Conservation (phyloP, 2,113 vertebrate genomes). For the Odocoileus virginianus region DNA sequence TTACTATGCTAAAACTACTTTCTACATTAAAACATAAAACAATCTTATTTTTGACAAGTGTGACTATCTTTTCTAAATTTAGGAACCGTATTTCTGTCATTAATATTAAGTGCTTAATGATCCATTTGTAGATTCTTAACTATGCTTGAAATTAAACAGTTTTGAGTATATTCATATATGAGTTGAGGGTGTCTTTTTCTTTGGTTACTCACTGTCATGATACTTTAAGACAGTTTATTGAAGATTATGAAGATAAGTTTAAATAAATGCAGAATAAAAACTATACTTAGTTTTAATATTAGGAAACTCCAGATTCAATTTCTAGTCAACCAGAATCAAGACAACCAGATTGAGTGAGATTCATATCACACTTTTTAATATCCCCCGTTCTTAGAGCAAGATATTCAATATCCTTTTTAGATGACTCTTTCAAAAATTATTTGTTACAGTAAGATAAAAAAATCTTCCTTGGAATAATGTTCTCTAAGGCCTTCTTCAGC, state of each 20-base stretch:
- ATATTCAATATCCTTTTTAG: conserved; percentile 36
- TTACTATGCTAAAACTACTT: background rate
- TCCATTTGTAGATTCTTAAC: background rate
- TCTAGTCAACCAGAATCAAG: conserved; percentile 31
- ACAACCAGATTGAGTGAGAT: conserved; percentile 29
- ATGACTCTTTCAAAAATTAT: background rate
- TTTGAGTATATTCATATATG: background rate
- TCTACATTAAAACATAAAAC: background rate
- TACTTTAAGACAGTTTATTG: conserved; percentile 28
- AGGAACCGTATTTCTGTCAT: background rate
- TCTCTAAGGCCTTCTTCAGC: background rate
- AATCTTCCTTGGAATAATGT: background rate
- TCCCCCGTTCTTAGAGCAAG: background rate
- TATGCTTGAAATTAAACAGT: conserved; percentile 2
- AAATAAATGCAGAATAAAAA: conserved; percentile 11
- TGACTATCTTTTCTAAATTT: conserved; percentile 9
- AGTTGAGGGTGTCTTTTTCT: conserved; percentile 28
- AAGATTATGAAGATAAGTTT: conserved; percentile 43
- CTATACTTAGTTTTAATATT: conserved; percentile 41
- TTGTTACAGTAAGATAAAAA: conserved; percentile 27
- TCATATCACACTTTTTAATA: conserved; percentile 50
- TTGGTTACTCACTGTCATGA: background rate
- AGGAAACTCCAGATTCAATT: conserved; percentile 31
- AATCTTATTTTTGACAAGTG: background rate
- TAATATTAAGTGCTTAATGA: background rate